Percentiles rank a stretch among this genome's conserved stretches.
Evolutionary conservation across 64 coral and sea anemone species (phyloP).

Genomic region (Astreopora myriophthalma): DNA sequence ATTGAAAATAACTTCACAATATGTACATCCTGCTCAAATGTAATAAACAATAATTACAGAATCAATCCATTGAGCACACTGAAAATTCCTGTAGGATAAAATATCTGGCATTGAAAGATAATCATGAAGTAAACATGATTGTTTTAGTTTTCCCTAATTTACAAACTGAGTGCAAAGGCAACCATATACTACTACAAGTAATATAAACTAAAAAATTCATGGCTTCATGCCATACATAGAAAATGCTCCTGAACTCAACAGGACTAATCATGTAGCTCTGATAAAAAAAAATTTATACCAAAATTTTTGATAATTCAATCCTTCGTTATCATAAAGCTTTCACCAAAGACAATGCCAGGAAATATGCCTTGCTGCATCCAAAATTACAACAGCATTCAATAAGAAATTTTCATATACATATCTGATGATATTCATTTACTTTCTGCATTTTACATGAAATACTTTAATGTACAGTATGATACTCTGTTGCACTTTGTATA

Average conservation of each 20-base stretch:
- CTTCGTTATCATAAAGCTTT: conserved; percentile 33
- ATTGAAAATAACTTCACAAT: conserved; percentile 40
- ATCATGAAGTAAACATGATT: conserved; percentile 46
- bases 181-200: conserved; percentile 47
- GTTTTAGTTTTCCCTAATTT: conserved; percentile 33
- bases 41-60: conserved; percentile 33
- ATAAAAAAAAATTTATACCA: conserved; percentile 46
- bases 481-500: conserved; percentile 25
- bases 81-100: conserved; percentile 53
- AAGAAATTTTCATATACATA: neutral
- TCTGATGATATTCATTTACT: conserved; percentile 15
- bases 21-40: conserved; percentile 52
- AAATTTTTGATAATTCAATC: conserved; percentile 28
- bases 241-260: conserved; percentile 39
- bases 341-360: conserved; percentile 23
- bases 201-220: conserved; percentile 52
- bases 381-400: conserved; percentile 61
- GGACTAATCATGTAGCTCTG: conserved; percentile 39
- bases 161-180: conserved; percentile 23
- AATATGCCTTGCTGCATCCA: conserved; percentile 20
- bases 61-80: conserved; percentile 40
- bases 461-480: conserved; percentile 49
- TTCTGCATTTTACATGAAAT: conserved; percentile 56
- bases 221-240: conserved; percentile 31
- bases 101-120: conserved; percentile 43